A percentile compares a stretch with the other conserved stretches of the same genome.
Conservation (phyloP, 2,888 invertebrate genomes). For the Gryllus longicercus region DNA sequence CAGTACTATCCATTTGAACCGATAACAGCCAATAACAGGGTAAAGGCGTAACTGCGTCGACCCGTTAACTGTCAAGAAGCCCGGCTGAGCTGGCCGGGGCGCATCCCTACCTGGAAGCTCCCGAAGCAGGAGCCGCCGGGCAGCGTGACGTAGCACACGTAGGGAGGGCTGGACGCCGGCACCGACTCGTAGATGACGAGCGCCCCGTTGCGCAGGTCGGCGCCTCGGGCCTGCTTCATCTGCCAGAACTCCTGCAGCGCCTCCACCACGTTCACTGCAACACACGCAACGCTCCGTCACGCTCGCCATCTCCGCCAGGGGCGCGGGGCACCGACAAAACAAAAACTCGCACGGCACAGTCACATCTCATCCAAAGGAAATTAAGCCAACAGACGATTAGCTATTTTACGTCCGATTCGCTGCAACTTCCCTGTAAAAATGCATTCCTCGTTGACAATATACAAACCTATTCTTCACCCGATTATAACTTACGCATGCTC, state of each 20-base stretch:
- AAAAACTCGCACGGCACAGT: no score
- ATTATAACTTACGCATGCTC: no score
- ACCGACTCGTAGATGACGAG: conserved; percentile 94
- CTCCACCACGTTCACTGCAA: conserved; percentile 88
- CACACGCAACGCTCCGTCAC: conserved; percentile 20
- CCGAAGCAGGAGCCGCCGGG: conserved; percentile 95
- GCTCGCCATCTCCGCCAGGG: no score
- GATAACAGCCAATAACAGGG: no score
- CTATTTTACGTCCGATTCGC: no score
- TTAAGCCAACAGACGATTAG: no score
- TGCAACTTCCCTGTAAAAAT: no score
- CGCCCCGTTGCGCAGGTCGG: conserved; percentile 81
- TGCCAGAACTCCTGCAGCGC: conserved; percentile 97
- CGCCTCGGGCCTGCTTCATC: conserved; percentile 87
- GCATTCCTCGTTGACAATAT: no score
- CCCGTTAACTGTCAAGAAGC: background rate
- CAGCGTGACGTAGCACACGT: conserved; percentile 90
- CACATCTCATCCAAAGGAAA: no score
- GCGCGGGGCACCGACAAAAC: no score
- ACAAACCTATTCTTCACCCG: no score
- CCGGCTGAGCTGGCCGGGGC: background rate
- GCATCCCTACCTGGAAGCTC: conserved; percentile 74
- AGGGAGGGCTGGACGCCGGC: conserved; percentile 84
- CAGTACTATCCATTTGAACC: no score
- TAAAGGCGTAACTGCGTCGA: background rate